These are phyloP conservation scores for Coccyzus lansbergi DNA, from an alignment of 2,797 vertebrate species.

Conservation along the genomic window DNA sequence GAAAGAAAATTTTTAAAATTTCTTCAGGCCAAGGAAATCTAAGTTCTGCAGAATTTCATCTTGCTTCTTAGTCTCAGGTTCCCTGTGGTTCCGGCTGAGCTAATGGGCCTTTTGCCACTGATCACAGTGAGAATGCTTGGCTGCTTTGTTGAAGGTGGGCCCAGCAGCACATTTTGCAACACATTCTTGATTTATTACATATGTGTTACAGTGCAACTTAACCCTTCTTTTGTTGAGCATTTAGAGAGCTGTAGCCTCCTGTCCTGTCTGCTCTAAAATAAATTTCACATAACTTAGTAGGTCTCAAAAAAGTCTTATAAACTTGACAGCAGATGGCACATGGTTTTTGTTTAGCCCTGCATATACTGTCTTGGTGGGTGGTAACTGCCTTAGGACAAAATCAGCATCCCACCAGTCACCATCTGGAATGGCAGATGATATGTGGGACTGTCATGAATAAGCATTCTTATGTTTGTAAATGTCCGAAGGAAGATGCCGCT, in stretches of 20 bases:
- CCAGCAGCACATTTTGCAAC: background rate
- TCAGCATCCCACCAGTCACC: slow-evolving; percentile 68
- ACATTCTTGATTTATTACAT: background rate
- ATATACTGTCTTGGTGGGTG: slow-evolving; percentile 60
- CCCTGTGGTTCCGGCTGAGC: background rate
- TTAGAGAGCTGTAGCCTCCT: background rate
- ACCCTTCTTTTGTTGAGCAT: background rate
- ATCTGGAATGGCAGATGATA: slow-evolving; percentile 69
- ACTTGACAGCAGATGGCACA: slow-evolving; percentile 62
- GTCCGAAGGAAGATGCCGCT: slow-evolving; percentile 55
- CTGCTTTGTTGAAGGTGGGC: background rate
- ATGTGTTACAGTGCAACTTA: background rate
- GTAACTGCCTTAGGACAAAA: slow-evolving; percentile 66
- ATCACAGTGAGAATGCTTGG: background rate
- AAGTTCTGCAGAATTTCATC: background rate
- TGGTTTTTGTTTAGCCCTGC: slow-evolving; percentile 63
- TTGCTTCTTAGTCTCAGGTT: background rate
- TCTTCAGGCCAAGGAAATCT: background rate
- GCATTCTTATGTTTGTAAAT: slow-evolving; percentile 68
- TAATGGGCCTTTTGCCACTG: background rate
- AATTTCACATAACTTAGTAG: background rate
- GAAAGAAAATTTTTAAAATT: background rate
- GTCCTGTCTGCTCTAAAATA: slow-evolving; percentile 5
- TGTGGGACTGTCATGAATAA: slow-evolving; percentile 66
- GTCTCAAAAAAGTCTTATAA: slow-evolving; percentile 14